Percentiles rank a stretch among this genome's conserved stretches.
Conservation (phyloP, 2,113 vertebrate species). For the Pygoscelis antarcticus region DNA sequence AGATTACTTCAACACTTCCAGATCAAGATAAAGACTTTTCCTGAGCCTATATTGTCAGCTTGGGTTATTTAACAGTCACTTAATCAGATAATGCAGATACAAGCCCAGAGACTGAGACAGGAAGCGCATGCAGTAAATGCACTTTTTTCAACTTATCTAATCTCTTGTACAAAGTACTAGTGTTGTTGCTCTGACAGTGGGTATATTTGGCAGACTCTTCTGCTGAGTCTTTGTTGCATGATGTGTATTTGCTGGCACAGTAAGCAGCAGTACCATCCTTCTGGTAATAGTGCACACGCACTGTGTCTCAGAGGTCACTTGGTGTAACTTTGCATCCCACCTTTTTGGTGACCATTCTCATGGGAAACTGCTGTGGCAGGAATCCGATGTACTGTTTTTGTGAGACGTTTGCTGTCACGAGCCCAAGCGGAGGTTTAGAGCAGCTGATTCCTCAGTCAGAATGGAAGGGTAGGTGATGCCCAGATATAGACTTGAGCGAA, state of each 20-base stretch:
- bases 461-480: background rate
- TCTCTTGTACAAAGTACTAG: background rate
- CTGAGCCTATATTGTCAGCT: background rate
- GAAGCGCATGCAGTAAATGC: background rate
- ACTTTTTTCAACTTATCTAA: background rate
- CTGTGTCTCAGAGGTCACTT: background rate
- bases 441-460: background rate
- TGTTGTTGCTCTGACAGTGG: background rate
- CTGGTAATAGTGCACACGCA: background rate
- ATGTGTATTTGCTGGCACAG: background rate
- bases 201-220: background rate
- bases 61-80: constrained; percentile 31
- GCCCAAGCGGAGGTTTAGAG: background rate
- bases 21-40: constrained; percentile 18
- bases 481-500: background rate
- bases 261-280: background rate
- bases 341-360: background rate
- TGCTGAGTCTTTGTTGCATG: background rate
- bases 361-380: background rate
- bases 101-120: background rate
- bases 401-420: background rate
- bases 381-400: background rate
- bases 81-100: constrained; percentile 2
- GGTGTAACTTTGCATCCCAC: background rate
- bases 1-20: background rate